Evolutionary conservation across 64 coral and sea anemone genomes (phyloP), one percentile per base, ranked within the genome.

Genomic region (Porites australiensis): DNA sequence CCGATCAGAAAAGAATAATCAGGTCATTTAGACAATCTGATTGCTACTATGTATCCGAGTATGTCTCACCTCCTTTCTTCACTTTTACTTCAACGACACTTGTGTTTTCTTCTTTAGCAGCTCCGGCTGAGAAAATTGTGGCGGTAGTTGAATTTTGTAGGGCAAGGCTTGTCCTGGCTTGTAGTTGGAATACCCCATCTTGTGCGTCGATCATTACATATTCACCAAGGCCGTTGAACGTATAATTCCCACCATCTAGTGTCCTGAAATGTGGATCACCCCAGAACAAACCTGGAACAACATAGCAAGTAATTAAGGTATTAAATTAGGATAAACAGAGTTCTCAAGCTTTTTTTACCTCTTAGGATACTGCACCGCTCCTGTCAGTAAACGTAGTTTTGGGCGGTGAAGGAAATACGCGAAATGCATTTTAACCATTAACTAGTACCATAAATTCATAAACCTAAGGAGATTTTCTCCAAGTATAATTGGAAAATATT

Each of bases 171-270:
- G 91, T 93, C 58, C 91, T 93, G 46, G 91, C 91, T 50, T 93
- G 91, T 21, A 93, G 84, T 4, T 81, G 61, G 65, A 93, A 93
- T 45, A 46, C 68, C n/a, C 84, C 91, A 54, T 81, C 51, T 48
- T 88, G 21, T 5, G 82, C 84, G 15, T 87, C 22, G 4, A 84
- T 15, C 73, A 93, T 79, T 3, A 66, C 47, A 53, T 88, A 93
- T 74, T 93, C 91, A 11, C 91, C 91, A 4, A 81, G 66, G 8
- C 91, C 91, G 23, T 93, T 93, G 44, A 93, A 93, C 3, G 91
- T 93, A 76, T 93, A 93, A 21, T 88, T 81, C 23, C 77, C 58
- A 13, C 64, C 82, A 16, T 93, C 91, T 19, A 93, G 65, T 15
- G 91, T 93, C 22, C 48, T 20, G 20, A 88, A 58, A 46, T 93